Evolutionary conservation across 1,140 invertebrate genomes (phyloP).

Genomic region (Eriosoma lanigerum): DNA sequence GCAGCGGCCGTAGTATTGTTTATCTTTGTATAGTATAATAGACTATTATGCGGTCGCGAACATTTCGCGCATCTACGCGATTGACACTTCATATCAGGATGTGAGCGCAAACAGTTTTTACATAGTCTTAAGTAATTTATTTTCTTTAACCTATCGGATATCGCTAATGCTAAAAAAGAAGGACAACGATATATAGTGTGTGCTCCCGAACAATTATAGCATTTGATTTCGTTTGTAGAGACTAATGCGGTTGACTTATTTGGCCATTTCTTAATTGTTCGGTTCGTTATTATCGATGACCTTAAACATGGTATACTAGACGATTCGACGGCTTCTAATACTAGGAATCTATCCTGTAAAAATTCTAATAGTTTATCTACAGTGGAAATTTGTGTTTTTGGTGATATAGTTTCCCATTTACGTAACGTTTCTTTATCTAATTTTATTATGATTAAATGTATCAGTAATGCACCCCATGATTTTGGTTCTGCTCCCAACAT

Average conservation of each 20-base stretch:
- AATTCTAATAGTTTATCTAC: constrained; percentile 5
- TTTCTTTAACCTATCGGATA: background rate
- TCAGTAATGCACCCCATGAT: background rate
- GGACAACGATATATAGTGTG: constrained; percentile 30
- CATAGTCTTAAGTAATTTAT: background rate
- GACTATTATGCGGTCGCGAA: background rate
- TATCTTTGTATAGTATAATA: background rate
- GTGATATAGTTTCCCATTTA: background rate
- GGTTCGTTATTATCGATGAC: too few species aligned
- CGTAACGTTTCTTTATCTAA: background rate
- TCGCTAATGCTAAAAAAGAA: background rate
- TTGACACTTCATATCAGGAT: background rate
- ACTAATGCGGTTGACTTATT: background rate
- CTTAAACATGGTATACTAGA: too few species aligned
- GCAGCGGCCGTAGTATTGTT: background rate
- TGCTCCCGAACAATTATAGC: background rate
- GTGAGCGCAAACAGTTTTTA: constrained; percentile 18
- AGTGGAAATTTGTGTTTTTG: background rate
- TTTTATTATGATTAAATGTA: constrained; percentile 12
- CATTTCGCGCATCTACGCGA: background rate
- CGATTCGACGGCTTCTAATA: constrained; percentile 16
- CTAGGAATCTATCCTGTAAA: background rate
- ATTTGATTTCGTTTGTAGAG: background rate
- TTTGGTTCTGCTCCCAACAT: background rate
- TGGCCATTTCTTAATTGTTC: background rate